Evolutionary conservation across 2,888 invertebrate genomes (phyloP).

Genomic region (Limnephilus lunatus): DNA sequence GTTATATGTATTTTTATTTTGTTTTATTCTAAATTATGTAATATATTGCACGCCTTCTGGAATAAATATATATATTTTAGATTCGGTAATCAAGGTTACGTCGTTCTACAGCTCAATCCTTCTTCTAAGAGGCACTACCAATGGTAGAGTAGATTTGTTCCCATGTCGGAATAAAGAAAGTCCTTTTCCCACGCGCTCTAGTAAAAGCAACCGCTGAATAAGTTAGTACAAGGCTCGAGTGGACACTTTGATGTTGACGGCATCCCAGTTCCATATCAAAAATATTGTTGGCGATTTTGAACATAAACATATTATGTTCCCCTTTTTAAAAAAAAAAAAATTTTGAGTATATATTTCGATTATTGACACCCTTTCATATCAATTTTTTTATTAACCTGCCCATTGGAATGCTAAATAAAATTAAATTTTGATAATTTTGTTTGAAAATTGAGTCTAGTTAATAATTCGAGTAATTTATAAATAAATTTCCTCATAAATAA

Average conservation of each 20-base stretch:
- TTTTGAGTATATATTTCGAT: background rate
- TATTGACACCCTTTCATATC: background rate
- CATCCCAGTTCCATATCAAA: background rate
- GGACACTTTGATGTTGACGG: background rate
- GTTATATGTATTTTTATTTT: too few relatives aligned
- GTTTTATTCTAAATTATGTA: too few relatives aligned
- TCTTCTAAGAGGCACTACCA: background rate
- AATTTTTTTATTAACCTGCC: background rate
- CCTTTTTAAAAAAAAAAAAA: background rate
- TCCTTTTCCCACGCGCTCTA: background rate
- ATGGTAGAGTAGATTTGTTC: background rate
- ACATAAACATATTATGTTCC: background rate
- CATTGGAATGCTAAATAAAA: background rate
- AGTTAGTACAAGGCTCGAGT: background rate
- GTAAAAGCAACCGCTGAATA: background rate
- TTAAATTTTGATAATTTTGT: background rate
- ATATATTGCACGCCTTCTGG: too few relatives aligned
- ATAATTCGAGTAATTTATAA: background rate
- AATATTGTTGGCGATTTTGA: background rate
- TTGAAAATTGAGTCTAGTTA: background rate
- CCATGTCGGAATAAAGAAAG: background rate
- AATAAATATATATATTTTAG: too few relatives aligned
- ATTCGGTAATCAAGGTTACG: too few relatives aligned
- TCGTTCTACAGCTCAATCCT: too few relatives aligned
- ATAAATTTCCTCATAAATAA: background rate